A percentile compares a stretch with the other conserved stretches of the same genome.
phyloP scores from a whole-genome alignment of 2,113 vertebrate genomes.

The Hemiprocne comata region DNA sequence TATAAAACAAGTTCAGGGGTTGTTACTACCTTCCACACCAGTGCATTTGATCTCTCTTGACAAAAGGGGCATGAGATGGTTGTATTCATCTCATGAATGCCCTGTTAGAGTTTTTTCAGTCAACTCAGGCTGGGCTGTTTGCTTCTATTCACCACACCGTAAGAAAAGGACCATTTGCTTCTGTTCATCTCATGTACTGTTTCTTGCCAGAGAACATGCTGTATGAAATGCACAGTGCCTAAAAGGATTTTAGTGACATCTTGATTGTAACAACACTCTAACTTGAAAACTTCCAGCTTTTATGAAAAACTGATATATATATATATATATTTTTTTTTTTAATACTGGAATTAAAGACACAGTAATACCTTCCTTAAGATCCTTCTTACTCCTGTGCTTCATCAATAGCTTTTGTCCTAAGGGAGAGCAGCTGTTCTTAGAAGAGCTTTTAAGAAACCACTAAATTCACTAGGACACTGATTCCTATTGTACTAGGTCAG shows the following conservation, averaged over 20 bases:
- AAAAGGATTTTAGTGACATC: constrained; percentile 15
- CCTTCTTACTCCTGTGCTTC: not conserved
- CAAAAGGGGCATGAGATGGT: constrained; percentile 38
- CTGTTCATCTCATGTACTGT: not conserved
- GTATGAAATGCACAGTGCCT: not conserved
- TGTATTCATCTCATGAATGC: constrained; percentile 54
- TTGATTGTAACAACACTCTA: not conserved
- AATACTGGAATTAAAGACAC: not conserved
- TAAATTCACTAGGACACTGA: not conserved
- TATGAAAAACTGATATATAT: not conserved
- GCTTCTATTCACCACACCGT: constrained; percentile 3
- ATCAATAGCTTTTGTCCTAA: not conserved
- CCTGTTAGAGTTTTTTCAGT: constrained; percentile 9
- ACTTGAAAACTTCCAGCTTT: not conserved
- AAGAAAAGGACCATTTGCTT: constrained; percentile 52
- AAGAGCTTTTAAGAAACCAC: constrained; percentile 27
- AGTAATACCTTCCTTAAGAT: not conserved
- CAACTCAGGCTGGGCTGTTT: constrained; percentile 1
- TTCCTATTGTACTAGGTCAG: constrained; percentile 26
- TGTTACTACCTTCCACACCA: constrained; percentile 32
- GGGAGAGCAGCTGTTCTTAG: not conserved
- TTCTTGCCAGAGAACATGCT: not conserved
- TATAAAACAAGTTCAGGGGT: constrained; percentile 20
- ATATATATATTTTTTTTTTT: not conserved
- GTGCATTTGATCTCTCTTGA: constrained; percentile 11